phyloP scores from a whole-genome alignment of 2,888 invertebrate genomes.

The Elmis aenea region DNA sequence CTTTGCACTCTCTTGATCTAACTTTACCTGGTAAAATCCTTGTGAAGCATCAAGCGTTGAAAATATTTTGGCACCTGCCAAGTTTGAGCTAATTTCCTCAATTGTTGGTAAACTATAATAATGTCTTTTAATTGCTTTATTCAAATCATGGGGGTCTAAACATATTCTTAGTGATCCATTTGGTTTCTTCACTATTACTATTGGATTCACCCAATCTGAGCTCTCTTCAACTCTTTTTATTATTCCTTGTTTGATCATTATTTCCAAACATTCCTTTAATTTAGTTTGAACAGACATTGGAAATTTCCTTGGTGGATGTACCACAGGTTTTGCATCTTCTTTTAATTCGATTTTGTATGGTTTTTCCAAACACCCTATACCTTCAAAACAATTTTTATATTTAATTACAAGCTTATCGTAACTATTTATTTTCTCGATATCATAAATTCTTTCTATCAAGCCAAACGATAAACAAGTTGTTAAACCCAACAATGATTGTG shows the following conservation, averaged over 20 bases:
- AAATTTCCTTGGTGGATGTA: conserved; percentile 16
- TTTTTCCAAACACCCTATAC: conserved; percentile 20
- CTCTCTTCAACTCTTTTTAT: conserved; percentile 23
- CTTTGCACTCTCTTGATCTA: conserved; percentile 20
- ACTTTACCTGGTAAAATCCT: conserved; percentile 25
- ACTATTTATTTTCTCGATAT: not conserved
- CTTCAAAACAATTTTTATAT: conserved; percentile 20
- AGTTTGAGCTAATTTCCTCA: conserved; percentile 16
- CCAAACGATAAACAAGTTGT: conserved; percentile 5
- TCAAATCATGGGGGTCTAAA: conserved; percentile 20
- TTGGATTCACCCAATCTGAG: conserved; percentile 27
- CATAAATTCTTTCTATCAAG: conserved; percentile 10
- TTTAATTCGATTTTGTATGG: conserved; percentile 24
- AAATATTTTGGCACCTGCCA: conserved; percentile 16
- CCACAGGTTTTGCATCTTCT: conserved; percentile 15
- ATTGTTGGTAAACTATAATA: conserved; percentile 18
- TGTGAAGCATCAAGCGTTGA: conserved; percentile 22
- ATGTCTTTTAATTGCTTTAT: conserved; percentile 18
- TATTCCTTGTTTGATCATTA: conserved; percentile 18
- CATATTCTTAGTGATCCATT: conserved; percentile 15
- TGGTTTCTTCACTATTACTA: conserved; percentile 23
- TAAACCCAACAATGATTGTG: conserved; percentile 7
- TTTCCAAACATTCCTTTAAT: conserved; percentile 21
- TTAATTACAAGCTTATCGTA: conserved; percentile 5
- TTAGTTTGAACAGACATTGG: conserved; percentile 14